Percentiles rank a stretch among this genome's conserved stretches.
These are phyloP conservation scores for Odontothrips loti DNA, from an alignment of 2,888 invertebrate genomes.

Conservation along the genomic window DNA sequence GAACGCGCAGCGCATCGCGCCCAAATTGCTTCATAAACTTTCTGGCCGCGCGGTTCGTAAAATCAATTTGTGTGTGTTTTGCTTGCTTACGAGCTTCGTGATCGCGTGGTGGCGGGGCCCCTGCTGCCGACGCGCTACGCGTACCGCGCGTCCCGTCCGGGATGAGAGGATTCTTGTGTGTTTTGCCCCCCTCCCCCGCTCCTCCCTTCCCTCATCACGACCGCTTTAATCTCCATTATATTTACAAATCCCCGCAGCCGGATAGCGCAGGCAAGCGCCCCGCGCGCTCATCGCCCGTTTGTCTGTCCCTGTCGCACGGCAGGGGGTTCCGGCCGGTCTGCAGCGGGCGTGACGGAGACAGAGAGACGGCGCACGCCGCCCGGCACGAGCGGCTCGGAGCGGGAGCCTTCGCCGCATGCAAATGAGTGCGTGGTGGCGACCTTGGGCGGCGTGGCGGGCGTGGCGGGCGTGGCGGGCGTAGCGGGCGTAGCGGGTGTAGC, in stretches of 20 bases:
- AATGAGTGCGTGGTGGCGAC: constrained; percentile 6
- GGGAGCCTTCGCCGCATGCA: constrained; percentile 11
- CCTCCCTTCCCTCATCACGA: background rate
- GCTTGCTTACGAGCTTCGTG: constrained; percentile 16
- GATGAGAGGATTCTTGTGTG: constrained; percentile 15
- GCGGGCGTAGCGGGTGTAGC: background rate
- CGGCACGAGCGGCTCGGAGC: background rate
- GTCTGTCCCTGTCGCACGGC: background rate
- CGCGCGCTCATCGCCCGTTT: background rate
- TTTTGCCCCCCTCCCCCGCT: background rate
- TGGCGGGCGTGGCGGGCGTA: background rate
- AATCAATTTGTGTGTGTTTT: constrained; percentile 12
- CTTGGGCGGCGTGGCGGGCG: background rate
- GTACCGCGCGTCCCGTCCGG: background rate
- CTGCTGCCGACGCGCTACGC: background rate
- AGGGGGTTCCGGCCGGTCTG: background rate
- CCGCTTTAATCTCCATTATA: constrained; percentile 25
- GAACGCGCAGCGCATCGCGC: background rate
- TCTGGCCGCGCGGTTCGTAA: background rate
- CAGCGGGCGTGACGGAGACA: background rate
- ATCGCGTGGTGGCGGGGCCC: background rate
- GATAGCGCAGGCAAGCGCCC: background rate
- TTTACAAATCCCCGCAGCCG: constrained; percentile 4
- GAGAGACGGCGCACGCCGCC: background rate
- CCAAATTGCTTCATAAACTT: background rate